Evolutionary conservation across 2,888 invertebrate species (phyloP).

Genomic region (Limenitis camilla): DNA sequence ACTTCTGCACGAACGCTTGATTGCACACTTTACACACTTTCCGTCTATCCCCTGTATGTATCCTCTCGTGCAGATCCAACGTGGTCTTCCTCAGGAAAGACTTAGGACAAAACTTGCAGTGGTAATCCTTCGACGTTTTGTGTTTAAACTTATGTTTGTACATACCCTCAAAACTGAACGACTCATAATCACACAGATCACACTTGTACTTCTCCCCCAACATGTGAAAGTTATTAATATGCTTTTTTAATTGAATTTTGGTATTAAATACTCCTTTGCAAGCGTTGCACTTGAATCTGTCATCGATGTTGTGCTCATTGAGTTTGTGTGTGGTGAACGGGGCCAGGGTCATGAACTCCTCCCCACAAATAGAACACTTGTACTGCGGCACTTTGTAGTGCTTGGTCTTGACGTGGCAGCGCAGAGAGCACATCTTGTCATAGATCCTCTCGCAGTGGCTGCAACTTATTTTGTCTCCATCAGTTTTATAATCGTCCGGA

Average conservation of each 20-base stretch:
- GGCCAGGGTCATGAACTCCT: slow-evolving; percentile 43
- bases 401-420: slow-evolving; percentile 45
- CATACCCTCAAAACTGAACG: slow-evolving; percentile 43
- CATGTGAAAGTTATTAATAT: slow-evolving; percentile 57
- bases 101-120: slow-evolving; percentile 61
- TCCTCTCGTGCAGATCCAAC: slow-evolving; percentile 28
- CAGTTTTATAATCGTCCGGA: slow-evolving; percentile 39
- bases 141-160: slow-evolving; percentile 61
- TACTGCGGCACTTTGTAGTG: slow-evolving; percentile 46
- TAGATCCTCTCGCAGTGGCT: slow-evolving; percentile 42
- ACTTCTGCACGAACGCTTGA: slow-evolving; percentile 63
- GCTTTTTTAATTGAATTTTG: slow-evolving; percentile 42
- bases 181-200: slow-evolving; percentile 50
- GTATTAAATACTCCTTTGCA: slow-evolving; percentile 52
- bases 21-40: slow-evolving; percentile 54
- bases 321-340: slow-evolving; percentile 48
- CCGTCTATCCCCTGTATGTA: slow-evolving; percentile 56
- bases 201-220: slow-evolving; percentile 51
- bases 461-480: slow-evolving; percentile 38
- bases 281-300: slow-evolving; percentile 52
- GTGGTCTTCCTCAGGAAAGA: slow-evolving; percentile 54
- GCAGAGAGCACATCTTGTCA: slow-evolving; percentile 37
- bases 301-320: slow-evolving; percentile 47
- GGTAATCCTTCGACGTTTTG: slow-evolving; percentile 52
- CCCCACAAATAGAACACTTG: slow-evolving; percentile 38